Evolutionary conservation across 64 coral and sea anemone genomes (phyloP).

Genomic region (Astreopora myriophthalma): DNA sequence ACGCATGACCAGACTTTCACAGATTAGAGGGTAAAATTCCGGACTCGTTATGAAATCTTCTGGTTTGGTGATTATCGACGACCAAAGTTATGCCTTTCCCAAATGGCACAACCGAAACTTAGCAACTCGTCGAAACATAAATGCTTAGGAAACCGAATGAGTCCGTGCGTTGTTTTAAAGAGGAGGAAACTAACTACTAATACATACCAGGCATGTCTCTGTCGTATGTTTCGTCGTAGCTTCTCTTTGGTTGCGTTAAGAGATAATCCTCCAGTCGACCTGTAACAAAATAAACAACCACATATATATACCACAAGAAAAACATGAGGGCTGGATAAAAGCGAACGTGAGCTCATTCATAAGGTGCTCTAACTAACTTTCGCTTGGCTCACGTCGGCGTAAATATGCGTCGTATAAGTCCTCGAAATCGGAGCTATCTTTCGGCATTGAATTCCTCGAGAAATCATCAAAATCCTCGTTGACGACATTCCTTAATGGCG

Average conservation of each 20-base stretch:
- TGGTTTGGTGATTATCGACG: neutral
- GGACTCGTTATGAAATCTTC: neutral
- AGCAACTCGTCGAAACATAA: neutral
- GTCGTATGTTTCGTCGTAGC: neutral
- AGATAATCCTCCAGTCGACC: neutral
- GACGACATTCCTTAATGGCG: neutral
- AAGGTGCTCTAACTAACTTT: neutral
- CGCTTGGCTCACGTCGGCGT: neutral
- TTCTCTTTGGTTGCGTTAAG: neutral
- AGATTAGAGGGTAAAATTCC: neutral
- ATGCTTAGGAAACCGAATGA: neutral
- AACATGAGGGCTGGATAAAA: neutral
- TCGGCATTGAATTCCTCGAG: neutral
- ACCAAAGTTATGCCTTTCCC: neutral
- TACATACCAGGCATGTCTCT: neutral
- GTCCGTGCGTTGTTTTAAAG: neutral
- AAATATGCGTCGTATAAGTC: neutral
- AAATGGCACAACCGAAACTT: neutral
- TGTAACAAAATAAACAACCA: slow-evolving; percentile 14
- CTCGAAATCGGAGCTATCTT: neutral
- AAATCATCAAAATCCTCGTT: neutral
- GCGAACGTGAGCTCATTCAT: neutral
- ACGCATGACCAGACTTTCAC: too few species aligned
- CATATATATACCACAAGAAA: neutral
- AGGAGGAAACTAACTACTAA: neutral